A percentile compares a stretch with the other conserved stretches of the same genome.
phyloP scores from a whole-genome alignment of 2,113 vertebrate genomes.

The Leptobrachium leishanense region DNA sequence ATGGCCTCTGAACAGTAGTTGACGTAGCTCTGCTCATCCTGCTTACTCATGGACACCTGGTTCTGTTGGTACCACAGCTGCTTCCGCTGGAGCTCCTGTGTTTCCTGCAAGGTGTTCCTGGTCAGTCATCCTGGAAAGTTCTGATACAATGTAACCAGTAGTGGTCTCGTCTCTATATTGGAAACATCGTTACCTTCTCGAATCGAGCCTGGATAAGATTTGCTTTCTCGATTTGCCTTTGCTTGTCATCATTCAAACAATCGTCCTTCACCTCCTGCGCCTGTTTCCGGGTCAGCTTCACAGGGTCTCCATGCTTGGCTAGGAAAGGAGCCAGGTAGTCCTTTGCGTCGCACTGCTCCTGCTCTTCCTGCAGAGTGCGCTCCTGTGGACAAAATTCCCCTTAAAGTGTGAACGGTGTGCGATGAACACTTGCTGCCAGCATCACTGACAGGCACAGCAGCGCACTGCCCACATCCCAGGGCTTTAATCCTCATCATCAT shows the following conservation, averaged over 20 bases:
- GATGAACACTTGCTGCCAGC: not conserved
- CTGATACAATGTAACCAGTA: no score
- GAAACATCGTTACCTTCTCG: slow-evolving; percentile 76
- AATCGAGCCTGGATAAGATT: slow-evolving; percentile 75
- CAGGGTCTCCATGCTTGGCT: slow-evolving; percentile 53
- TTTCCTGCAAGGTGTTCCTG: slow-evolving; percentile 68
- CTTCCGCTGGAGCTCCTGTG: slow-evolving; percentile 69
- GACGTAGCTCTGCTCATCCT: slow-evolving; percentile 66
- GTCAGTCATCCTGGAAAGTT: no score
- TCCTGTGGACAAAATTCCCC: slow-evolving; percentile 58
- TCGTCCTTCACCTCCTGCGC: slow-evolving; percentile 63
- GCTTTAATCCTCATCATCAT: no score
- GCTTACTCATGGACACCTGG: slow-evolving; percentile 54
- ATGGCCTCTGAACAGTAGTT: slow-evolving; percentile 64
- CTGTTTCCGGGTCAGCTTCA: slow-evolving; percentile 58
- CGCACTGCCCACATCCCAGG: not conserved
- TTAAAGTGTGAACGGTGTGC: not conserved
- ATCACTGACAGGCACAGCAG: not conserved
- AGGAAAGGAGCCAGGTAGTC: slow-evolving; percentile 77
- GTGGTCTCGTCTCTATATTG: no score
- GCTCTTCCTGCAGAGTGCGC: slow-evolving; percentile 60
- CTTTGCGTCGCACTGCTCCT: slow-evolving; percentile 57
- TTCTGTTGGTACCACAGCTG: slow-evolving; percentile 75
- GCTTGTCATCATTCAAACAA: slow-evolving; percentile 70
- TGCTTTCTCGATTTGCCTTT: slow-evolving; percentile 64